phyloP scores from a whole-genome alignment of 2,797 vertebrate genomes.

The Botia kubotai region DNA sequence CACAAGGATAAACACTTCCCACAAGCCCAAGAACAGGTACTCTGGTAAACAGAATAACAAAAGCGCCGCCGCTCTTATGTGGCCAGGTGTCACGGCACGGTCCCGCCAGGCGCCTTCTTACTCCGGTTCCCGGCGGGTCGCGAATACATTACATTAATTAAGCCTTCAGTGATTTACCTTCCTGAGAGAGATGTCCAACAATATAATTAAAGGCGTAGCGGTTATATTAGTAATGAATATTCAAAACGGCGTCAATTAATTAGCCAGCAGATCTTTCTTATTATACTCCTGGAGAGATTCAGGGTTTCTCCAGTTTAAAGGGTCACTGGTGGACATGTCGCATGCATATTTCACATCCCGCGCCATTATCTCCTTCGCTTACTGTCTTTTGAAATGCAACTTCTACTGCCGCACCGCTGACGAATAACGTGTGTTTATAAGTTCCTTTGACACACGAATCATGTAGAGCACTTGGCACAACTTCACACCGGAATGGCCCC shows the following conservation, averaged over 20 bases:
- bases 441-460: constrained; percentile 14
- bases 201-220: constrained; percentile 98
- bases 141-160: constrained; percentile 99
- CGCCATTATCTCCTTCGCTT: constrained; percentile 27
- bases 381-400: constrained; percentile 35
- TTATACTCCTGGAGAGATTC: constrained; percentile 80
- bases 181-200: constrained; percentile 98
- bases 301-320: constrained; percentile 89
- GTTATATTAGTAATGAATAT: constrained; percentile 99
- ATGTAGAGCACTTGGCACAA: constrained; percentile 57
- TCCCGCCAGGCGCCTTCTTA: constrained; percentile 94
- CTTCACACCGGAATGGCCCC: constrained; percentile 76
- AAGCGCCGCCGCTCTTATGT: constrained; percentile 84
- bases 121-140: constrained; percentile 89
- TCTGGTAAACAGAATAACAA: constrained; percentile 79
- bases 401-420: neutral
- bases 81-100: constrained; percentile 95
- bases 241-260: constrained; percentile 99
- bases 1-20: constrained; percentile 83
- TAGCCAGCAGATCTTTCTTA: constrained; percentile 87
- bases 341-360: constrained; percentile 80
- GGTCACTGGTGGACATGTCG: constrained; percentile 82
- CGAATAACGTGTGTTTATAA: constrained; percentile 24
- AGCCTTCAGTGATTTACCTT: constrained; percentile 99
- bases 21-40: constrained; percentile 69